A percentile compares a stretch with the other conserved stretches of the same genome.
These are phyloP conservation scores for Canis aureus DNA, from an alignment of 2,113 vertebrate species.

Conservation along the genomic window DNA sequence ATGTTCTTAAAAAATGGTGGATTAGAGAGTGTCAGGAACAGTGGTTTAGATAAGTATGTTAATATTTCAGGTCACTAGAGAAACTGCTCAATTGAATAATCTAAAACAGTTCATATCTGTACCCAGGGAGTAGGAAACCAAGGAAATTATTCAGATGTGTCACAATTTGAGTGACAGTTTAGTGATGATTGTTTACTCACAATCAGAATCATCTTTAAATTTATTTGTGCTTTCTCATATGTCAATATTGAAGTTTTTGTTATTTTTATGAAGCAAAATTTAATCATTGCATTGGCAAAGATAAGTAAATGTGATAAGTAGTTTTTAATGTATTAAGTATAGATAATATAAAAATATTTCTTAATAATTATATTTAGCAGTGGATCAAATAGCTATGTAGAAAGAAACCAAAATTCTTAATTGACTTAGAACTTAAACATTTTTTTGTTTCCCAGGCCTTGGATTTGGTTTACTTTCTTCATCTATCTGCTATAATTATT, in stretches of 20 bases:
- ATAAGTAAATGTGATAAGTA: background rate
- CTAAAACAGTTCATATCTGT: constrained; percentile 22
- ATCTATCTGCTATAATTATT: background rate
- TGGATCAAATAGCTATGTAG: background rate
- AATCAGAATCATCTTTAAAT: constrained; percentile 5
- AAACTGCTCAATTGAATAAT: constrained; percentile 38
- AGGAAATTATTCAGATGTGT: constrained; percentile 27
- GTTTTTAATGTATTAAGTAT: constrained; percentile 24
- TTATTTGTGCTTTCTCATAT: background rate
- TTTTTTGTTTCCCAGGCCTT: constrained; percentile 4
- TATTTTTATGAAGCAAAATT: background rate
- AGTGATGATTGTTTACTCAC: background rate
- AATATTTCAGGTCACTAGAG: constrained; percentile 50
- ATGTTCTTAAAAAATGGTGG: constrained; percentile 15
- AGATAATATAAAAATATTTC: background rate
- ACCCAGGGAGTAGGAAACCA: background rate
- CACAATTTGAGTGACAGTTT: background rate
- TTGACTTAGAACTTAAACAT: background rate
- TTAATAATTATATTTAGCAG: background rate
- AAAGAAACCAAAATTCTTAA: constrained; percentile 15
- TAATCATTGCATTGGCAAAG: background rate
- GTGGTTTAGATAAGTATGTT: background rate
- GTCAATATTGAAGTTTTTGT: background rate
- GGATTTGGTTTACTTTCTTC: background rate
- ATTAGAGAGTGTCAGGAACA: constrained; percentile 46